phyloP scores from a whole-genome alignment of 2,113 vertebrate species.

The Oncorhynchus mykiss region DNA sequence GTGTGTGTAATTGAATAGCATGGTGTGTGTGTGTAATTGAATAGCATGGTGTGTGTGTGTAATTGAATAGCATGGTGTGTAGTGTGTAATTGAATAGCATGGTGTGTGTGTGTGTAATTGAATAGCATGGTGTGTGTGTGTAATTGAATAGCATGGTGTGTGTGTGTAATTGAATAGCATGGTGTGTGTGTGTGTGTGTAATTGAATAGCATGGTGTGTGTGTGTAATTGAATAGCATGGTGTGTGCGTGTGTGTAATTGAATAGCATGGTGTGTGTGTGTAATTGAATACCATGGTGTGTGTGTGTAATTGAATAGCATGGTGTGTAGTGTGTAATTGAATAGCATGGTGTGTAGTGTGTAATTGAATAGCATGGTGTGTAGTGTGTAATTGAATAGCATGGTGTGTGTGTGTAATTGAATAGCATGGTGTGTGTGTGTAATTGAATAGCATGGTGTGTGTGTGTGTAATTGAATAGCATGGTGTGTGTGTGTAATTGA shows the following conservation, averaged over 20 bases:
- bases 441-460: too few species aligned
- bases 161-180: too few species aligned
- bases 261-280: constrained; percentile 37
- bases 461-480: too few species aligned
- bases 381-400: constrained; percentile 45
- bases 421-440: constrained; percentile 43
- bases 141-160: too few species aligned
- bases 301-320: constrained; percentile 44
- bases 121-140: too few species aligned
- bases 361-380: constrained; percentile 6
- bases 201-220: too few species aligned
- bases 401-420: constrained; percentile 45
- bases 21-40: constrained; percentile 45
- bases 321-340: constrained; percentile 45
- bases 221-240: too few species aligned
- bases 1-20: too few species aligned
- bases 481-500: too few species aligned
- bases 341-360: constrained; percentile 34
- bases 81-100: constrained; percentile 43
- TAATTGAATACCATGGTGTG: constrained; percentile 5
- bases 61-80: too few species aligned
- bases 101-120: constrained; percentile 45
- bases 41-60: constrained; percentile 44
- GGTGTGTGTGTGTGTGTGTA: too few species aligned
- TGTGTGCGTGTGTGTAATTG: too few species aligned